Conservation (phyloP, 2,888 invertebrate genomes). For the Apodemia mormo region DNA sequence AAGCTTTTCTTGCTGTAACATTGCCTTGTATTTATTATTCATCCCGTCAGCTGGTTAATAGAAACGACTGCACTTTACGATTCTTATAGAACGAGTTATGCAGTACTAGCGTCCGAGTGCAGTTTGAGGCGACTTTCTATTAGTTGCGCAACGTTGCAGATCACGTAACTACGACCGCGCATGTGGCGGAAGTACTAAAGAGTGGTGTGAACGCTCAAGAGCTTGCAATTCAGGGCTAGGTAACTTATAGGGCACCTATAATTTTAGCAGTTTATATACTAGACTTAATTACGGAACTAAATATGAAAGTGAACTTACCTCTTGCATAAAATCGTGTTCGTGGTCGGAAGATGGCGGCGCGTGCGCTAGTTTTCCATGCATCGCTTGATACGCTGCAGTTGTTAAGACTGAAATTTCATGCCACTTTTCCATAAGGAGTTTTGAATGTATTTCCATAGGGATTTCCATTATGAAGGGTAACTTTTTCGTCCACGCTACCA, state of each 20-base stretch:
- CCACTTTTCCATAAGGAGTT: constrained; percentile 98
- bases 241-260: constrained; percentile 31
- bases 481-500: constrained; percentile 99
- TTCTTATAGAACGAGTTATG: constrained; percentile 63
- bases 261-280: constrained; percentile 8
- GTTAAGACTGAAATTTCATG: constrained; percentile 97
- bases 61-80: constrained; percentile 58
- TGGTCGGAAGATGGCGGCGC: constrained; percentile 72
- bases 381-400: constrained; percentile 96
- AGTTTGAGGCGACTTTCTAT: constrained; percentile 75
- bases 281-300: constrained; percentile 8
- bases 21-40: constrained; percentile 33
- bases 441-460: constrained; percentile 97
- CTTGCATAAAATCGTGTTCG: constrained; percentile 92
- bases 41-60: constrained; percentile 43
- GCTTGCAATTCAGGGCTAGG: constrained; percentile 37
- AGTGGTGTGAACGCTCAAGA: constrained; percentile 62
- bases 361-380: constrained; percentile 85
- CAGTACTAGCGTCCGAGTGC: constrained; percentile 67
- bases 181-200: constrained; percentile 74
- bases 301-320: constrained; percentile 79
- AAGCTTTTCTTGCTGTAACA: constrained; percentile 18
- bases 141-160: constrained; percentile 77
- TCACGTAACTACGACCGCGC: constrained; percentile 76
- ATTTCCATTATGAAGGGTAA: constrained; percentile 98